Evolutionary conservation across 2,113 vertebrate genomes (phyloP), one percentile per base, ranked within the genome.

Genomic region (Odocoileus hemionus): DNA sequence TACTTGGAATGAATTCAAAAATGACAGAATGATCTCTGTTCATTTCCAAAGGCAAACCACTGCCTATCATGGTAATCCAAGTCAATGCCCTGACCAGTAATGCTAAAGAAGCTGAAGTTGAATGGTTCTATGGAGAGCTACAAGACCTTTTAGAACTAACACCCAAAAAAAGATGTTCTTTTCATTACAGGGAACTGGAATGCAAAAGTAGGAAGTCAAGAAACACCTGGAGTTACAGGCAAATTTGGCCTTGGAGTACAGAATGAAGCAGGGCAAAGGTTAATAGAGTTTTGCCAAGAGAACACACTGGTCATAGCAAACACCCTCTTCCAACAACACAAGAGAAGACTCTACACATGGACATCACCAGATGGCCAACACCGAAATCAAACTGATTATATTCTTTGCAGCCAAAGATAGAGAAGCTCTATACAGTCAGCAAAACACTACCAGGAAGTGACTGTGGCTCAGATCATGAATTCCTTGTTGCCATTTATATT

Each of bases 391-490:
- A 36, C 1, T 21, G 64, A 19, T 36, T 67, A 36, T 67, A 67
- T 36, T 21, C 64, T 36, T 67, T 21, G 8, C 2, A 11, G 17
- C 17, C n/a, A 67, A 67, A 36, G 9, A 67, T 67, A 33, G 64
- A 67, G 8, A 36, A 67, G n/a, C 8, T 10, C n/a, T 36, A 11
- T 36, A 21, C 64, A 67, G 17, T 67, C 17, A 67, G 64, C n/a
- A 67, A 67, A 67, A 67, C 19, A 36, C 36, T 5, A 67, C 8
- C 0, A 0, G 64, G 64, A 67, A 11, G 8, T 67, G 33, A 11
- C 17, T 11, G 33, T 67, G 64, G 17, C 64, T 67, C 64, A 67
- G 14, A 67, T 67, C 64, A 67, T 36, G 33, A 67, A 67, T 17
- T 67, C 33, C 17, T 67, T 67, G 36, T 67, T 36, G 64, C 64